phyloP scores from a whole-genome alignment of 2,888 invertebrate species.

The Ectemnius lituratus region DNA sequence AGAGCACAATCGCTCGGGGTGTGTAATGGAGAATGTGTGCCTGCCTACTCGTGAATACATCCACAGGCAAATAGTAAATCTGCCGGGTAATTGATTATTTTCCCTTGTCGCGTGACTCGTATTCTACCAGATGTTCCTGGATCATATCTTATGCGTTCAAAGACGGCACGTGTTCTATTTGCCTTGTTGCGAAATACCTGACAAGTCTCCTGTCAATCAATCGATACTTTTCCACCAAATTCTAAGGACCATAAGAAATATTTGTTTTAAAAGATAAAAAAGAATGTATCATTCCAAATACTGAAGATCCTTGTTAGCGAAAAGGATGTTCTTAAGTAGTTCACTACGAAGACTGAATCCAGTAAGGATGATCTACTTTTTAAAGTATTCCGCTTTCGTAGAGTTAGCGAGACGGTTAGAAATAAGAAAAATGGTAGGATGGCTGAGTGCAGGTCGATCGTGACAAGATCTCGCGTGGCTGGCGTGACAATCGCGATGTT shows the following conservation, averaged over 20 bases:
- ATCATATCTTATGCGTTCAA: slow-evolving; percentile 32
- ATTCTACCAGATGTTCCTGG: slow-evolving; percentile 46
- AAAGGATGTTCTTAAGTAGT: too few relatives aligned
- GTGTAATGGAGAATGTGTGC: not conserved
- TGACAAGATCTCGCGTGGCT: slow-evolving; percentile 38
- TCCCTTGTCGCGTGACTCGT: slow-evolving; percentile 33
- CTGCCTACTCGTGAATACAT: slow-evolving; percentile 19
- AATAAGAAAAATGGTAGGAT: slow-evolving; percentile 16
- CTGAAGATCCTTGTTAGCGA: too few relatives aligned
- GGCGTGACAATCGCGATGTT: slow-evolving; percentile 57
- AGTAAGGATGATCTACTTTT: too few relatives aligned
- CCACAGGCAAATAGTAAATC: slow-evolving; percentile 31
- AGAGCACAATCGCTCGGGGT: too few relatives aligned
- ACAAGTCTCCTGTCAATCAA: slow-evolving; percentile 53
- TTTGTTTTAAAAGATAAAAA: too few relatives aligned
- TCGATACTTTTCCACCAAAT: not conserved
- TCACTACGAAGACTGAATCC: too few relatives aligned
- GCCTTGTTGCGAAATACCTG: slow-evolving; percentile 56
- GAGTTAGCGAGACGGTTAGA: too few relatives aligned
- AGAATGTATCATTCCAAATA: too few relatives aligned
- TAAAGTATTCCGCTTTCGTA: too few relatives aligned
- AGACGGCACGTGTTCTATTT: slow-evolving; percentile 57
- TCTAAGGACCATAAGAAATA: not conserved
- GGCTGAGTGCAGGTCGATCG: slow-evolving; percentile 43
- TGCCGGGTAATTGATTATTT: slow-evolving; percentile 44